Conservation (phyloP, 2,113 vertebrate genomes). For the Crotalus helleri region DNA sequence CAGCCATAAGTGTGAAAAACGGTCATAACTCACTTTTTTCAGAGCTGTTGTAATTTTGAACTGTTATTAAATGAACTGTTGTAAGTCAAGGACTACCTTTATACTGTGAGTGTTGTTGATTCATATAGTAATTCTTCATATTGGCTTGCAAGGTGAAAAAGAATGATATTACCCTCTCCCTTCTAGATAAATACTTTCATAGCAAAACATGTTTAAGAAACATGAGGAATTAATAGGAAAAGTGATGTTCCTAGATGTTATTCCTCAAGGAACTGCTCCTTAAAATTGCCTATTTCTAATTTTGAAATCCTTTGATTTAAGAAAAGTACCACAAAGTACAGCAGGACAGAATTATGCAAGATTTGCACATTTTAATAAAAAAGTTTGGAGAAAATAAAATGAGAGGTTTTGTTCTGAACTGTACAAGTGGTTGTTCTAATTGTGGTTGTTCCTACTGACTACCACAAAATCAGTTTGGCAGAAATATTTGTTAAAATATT, state of each 20-base stretch:
- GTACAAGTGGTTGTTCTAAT: background rate
- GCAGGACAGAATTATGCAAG: background rate
- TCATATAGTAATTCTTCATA: background rate
- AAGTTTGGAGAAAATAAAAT: background rate
- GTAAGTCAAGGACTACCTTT: background rate
- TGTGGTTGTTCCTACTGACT: slow-evolving; percentile 11
- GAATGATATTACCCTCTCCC: background rate
- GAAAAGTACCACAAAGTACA: background rate
- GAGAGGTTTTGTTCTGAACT: slow-evolving; percentile 20
- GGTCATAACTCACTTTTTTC: background rate
- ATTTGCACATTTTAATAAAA: slow-evolving; percentile 17
- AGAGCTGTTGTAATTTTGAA: background rate
- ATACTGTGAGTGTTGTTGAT: background rate
- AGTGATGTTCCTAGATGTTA: background rate
- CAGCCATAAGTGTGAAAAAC: background rate
- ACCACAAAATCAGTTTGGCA: background rate
- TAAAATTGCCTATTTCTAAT: background rate
- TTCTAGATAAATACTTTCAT: background rate
- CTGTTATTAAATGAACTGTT: background rate
- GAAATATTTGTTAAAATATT: background rate
- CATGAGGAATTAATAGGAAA: background rate
- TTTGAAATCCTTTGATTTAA: background rate
- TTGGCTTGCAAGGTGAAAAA: background rate
- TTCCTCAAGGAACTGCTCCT: background rate
- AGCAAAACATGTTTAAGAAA: background rate